Base-by-base conservation (phyloP, 2,113 vertebrate genomes). In the Conger conger region DNA sequence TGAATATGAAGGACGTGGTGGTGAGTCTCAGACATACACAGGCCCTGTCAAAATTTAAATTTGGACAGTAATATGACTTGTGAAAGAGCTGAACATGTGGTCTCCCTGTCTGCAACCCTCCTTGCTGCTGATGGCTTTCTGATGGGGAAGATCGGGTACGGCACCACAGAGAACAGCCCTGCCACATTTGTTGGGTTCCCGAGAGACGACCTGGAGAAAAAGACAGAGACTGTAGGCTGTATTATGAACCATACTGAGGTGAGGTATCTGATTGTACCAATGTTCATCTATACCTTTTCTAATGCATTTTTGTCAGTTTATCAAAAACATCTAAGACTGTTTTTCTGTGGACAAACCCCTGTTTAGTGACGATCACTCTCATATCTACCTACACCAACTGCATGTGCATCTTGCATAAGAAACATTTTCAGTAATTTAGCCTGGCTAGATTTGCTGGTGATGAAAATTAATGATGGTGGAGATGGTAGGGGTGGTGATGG, bases 121-220 rank as follows among this genome's bases (percentile, higher is more conserved):
- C 1, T 7, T 50, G 45, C 45, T 50, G 45, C 11, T 50, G 45
- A 1, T 27, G 36, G 35, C n/a, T 80, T 18, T 79, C 82, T 63
- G 81, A 36, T 91, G 79, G 79, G 87, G 83, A 83, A 99, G 98
- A 89, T 96, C 84, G 97, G 50, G 53, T 99, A 99, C 7, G 98
- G 98, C 68, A 97, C 97, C 86, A 99, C 98, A 0, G 98, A 99
- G 92, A 99, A 98, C 93, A 99, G 98, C 81, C 98, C 98, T 0
- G 96, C 97, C 85, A 97, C 97, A 0, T 99, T 99, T 92, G 91
- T 95, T 84, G 93, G 89, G 17, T 93, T 92, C 60, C 92, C 94
- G 0, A 18, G 38, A 0, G 98, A 99, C 93, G 95, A 89, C 79
- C 0, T 95, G 0, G 79, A 92, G 7, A 93, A 92, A 83, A 99